Evolutionary conservation across 2,888 invertebrate species (phyloP).

Genomic region (Lepas anatifera): DNA sequence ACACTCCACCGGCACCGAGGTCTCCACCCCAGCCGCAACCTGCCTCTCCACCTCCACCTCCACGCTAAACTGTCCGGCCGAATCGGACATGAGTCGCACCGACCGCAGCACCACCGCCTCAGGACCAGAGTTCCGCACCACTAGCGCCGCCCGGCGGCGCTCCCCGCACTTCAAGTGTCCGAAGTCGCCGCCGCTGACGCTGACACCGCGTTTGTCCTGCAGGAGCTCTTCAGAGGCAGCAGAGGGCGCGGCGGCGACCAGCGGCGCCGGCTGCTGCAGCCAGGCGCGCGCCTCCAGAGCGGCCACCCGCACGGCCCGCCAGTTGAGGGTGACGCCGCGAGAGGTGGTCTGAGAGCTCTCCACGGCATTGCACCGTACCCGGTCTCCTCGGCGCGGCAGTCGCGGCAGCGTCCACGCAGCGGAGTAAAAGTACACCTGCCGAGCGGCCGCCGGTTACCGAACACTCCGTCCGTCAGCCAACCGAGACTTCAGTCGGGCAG

Average conservation of each 20-base stretch:
- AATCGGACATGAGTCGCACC: background rate
- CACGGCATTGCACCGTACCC: background rate
- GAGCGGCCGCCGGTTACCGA: too few species aligned
- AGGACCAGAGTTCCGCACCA: background rate
- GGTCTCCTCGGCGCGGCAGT: background rate
- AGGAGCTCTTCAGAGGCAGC: background rate
- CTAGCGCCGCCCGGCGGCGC: background rate
- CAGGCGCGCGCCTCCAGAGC: conserved; percentile 6
- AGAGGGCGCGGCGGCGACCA: background rate
- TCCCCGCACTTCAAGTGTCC: background rate
- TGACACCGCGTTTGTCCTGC: background rate
- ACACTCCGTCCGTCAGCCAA: too few species aligned
- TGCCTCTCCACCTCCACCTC: background rate
- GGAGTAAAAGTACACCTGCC: too few species aligned
- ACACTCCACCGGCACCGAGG: background rate
- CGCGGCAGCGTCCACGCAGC: background rate
- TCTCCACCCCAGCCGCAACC: background rate
- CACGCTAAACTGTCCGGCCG: background rate
- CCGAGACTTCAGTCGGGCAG: too few species aligned
- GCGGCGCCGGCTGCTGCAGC: background rate
- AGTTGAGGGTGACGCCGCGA: background rate
- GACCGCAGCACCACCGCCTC: background rate
- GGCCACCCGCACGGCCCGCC: conserved; percentile 1
- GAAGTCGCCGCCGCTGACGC: background rate
- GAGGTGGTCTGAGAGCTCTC: background rate